Conservation (phyloP, 2,113 vertebrate genomes). For the Synchiropus splendidus region DNA sequence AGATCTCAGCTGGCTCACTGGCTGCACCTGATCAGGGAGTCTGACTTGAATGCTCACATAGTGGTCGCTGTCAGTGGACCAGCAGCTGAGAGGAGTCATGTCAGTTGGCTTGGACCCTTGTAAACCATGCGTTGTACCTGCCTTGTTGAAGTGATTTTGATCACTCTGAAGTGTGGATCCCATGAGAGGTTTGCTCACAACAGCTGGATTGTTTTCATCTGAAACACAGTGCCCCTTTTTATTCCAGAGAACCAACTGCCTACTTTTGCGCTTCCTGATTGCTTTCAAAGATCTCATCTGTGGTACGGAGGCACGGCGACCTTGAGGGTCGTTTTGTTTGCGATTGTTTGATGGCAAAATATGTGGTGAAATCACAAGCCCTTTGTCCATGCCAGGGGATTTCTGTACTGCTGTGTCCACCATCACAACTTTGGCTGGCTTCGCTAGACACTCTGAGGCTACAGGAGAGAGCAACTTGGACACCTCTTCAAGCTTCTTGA, state of each 20-base stretch:
- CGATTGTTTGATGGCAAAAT: no score
- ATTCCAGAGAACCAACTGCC: no score
- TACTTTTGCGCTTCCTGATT: slow-evolving; percentile 3
- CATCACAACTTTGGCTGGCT: slow-evolving; percentile 10
- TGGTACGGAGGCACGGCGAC: not conserved
- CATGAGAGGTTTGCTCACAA: no score
- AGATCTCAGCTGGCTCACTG: slow-evolving; percentile 3
- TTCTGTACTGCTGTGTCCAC: no score
- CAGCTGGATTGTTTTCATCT: no score
- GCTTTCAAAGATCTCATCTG: slow-evolving; percentile 16
- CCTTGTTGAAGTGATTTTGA: not conserved
- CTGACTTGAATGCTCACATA: no score
- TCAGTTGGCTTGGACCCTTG: not conserved
- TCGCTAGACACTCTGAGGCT: slow-evolving; percentile 25
- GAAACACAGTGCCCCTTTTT: no score
- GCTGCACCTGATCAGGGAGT: slow-evolving; percentile 11
- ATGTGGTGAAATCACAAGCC: no score
- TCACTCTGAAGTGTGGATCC: no score
- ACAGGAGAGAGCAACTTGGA: slow-evolving; percentile 48
- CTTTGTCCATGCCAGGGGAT: no score
- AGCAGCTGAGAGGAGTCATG: slow-evolving; percentile 42
- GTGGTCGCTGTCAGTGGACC: slow-evolving; percentile 54
- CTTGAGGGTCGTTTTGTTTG: no score
- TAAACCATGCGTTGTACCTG: not conserved
- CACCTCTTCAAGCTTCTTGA: slow-evolving; percentile 46